Base-by-base conservation (phyloP, 92 coral and sea anemone species). In the Pocillopora meandrina region DNA sequence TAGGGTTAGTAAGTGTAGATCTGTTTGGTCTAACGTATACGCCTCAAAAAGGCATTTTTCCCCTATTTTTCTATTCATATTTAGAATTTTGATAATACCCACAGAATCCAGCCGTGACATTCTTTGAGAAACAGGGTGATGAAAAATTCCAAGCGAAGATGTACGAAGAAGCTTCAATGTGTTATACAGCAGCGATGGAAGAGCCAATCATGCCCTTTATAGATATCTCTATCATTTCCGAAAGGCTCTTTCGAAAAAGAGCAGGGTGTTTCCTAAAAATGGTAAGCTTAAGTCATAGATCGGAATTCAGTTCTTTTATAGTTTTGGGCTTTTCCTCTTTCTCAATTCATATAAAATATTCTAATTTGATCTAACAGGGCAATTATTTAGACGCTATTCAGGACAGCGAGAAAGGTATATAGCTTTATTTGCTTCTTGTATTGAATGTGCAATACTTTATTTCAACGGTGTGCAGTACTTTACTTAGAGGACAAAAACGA, bases 171-270 rank as follows among this genome's bases (percentile, higher is more conserved):
- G 85, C 77, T 19, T 66, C 70, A 16, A 9, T 21, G 7, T 6
- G 34, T 71, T 81, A 81, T 72, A 19, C 61, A 10, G 13, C 15
- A 14, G 85, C 85, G 9, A 7, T 81, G 20, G 14, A 34, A 14
- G 42, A 10, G 16, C 85, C 71, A 33, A 59, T 36, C 36, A 2
- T 6, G 0, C 18, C 10, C 2, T 71, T 31, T 11, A 2, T 33
- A 17, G 85, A 70, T 19, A 75, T 71, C 3, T 19, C 75, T 9
- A 14, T 23, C 4, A 73, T 83, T 1, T 16, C 80, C 7, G 86
- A 83, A 47, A 77, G 61, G 15, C 72, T 83, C 18, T 83, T 47
- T 73, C 79, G 86, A 17, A 74, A 58, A 64, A 83, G 80, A 60
- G 80, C 79, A 16, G 72, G 17, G 34, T 83, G 79, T 71, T 81